Evolutionary conservation across 2,113 vertebrate genomes (phyloP).

Genomic region (Varanus salvator): DNA sequence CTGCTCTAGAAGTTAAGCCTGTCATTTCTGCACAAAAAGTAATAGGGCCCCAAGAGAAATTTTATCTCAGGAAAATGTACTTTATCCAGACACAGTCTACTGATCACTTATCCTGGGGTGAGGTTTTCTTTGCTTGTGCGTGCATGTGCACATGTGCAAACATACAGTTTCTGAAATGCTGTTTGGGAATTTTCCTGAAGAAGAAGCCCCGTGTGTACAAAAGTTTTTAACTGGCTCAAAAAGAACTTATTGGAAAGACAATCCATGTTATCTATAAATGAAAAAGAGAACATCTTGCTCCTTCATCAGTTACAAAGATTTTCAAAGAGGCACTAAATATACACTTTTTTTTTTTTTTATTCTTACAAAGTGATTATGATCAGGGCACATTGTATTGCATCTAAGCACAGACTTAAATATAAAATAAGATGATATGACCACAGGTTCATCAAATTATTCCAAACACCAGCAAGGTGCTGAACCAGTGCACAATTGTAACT

Average conservation of each 20-base stretch:
- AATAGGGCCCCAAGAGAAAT: conserved; percentile 33
- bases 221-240: neutral
- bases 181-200: neutral
- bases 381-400: neutral
- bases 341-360: neutral
- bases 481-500: too few species aligned
- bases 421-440: neutral
- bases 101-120: conserved; percentile 11
- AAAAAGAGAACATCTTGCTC: neutral
- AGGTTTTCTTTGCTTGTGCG: neutral
- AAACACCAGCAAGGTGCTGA: too few species aligned
- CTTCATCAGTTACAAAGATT: neutral
- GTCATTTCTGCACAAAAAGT: conserved; percentile 16
- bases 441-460: neutral
- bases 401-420: neutral
- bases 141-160: neutral
- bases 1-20: neutral
- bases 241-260: neutral
- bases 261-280: neutral
- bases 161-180: neutral
- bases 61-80: conserved; percentile 1
- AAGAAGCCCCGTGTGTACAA: neutral
- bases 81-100: conserved; percentile 6
- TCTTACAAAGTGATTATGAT: neutral
- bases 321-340: too few species aligned